Percentiles rank a stretch among this genome's conserved stretches.
Conservation (phyloP, 2,797 vertebrate genomes). For the Myoxocephalus aenaeus region DNA sequence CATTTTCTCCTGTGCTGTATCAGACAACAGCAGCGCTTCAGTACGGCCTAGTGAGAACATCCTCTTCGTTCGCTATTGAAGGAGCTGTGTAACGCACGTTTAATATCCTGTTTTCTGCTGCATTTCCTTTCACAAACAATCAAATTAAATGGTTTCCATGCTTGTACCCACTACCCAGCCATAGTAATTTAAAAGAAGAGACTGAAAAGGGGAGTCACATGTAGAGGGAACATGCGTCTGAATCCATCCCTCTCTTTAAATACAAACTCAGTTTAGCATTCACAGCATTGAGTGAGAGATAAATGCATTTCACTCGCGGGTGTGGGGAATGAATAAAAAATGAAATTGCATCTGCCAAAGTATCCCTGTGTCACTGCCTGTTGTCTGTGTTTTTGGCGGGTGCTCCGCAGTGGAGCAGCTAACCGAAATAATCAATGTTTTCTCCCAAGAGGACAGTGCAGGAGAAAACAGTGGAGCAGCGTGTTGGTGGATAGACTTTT, state of each 20-base stretch:
- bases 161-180: constrained; percentile 13
- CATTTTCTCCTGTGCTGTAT: constrained; percentile 3
- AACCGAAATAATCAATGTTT: constrained; percentile 71
- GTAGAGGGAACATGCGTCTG: constrained; percentile 13
- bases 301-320: constrained; percentile 56
- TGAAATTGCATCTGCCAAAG: constrained; percentile 62
- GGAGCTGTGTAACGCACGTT: constrained; percentile 11
- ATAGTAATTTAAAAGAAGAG: constrained; percentile 31
- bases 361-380: constrained; percentile 54
- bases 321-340: constrained; percentile 60
- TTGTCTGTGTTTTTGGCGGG: constrained; percentile 48
- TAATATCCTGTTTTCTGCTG: constrained; percentile 67
- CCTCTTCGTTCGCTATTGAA: constrained; percentile 27
- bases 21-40: constrained; percentile 9
- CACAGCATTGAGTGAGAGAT: constrained; percentile 64
- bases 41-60: constrained; percentile 12
- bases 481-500: neutral
- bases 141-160: constrained; percentile 20
- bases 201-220: constrained; percentile 17
- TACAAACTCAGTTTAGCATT: constrained; percentile 66
- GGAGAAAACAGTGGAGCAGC: constrained; percentile 36
- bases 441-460: constrained; percentile 51
- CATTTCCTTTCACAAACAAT: constrained; percentile 41
- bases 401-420: constrained; percentile 53
- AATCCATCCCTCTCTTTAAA: constrained; percentile 52